Evolutionary conservation across 2,113 vertebrate genomes (phyloP), one percentile per base, ranked within the genome.

Genomic region (Oxyruncus cristatus): DNA sequence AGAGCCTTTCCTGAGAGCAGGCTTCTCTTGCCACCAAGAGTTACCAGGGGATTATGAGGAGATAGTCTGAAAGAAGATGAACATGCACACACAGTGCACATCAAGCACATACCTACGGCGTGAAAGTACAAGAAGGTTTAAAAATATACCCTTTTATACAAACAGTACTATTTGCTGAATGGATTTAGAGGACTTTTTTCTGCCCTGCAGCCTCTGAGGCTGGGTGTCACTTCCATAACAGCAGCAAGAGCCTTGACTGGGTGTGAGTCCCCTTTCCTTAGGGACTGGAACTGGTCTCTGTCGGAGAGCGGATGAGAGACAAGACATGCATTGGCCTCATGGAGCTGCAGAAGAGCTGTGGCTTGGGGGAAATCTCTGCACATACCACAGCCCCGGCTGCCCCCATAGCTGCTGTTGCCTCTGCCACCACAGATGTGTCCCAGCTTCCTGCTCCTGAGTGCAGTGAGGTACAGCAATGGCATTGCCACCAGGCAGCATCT

Each of bases 181-280:
- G 11, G n/a, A 17, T 44, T 80, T 32, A 47, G 72, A 37, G 53
- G 33, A 11, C 3, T 8, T 41, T 80, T 65, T 83, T 17, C 53
- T 73, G 35, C 39, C 33, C 35, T 71, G 50, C 42, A 42, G 4
- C 8, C 44, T 70, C 65, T 33, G 62, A 71, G 52, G 19, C 27
- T 0, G 1, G 21, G 12, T n/a, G 27, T 63, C n/a, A 8, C 11
- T 8, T 56, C 61, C 6, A 0, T 20, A 12, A 82, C 33, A n/a
- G 22, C 65, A 74, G n/a, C 1, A 9, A 47, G 14, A 74, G 7
- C 42, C 37, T 20, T 53, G n/a, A 39, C n/a, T 37, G 56, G 18
- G 5, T 46, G 8, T 32, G 35, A 32, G 8, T 46, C 11, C 8
- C 4, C 35, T 13, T 53, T 65, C 44, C 9, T 13, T 10, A 42